Evolutionary conservation across 2,888 invertebrate species (phyloP), one percentile per base, ranked within the genome.

Genomic region (Hartigia nigra): DNA sequence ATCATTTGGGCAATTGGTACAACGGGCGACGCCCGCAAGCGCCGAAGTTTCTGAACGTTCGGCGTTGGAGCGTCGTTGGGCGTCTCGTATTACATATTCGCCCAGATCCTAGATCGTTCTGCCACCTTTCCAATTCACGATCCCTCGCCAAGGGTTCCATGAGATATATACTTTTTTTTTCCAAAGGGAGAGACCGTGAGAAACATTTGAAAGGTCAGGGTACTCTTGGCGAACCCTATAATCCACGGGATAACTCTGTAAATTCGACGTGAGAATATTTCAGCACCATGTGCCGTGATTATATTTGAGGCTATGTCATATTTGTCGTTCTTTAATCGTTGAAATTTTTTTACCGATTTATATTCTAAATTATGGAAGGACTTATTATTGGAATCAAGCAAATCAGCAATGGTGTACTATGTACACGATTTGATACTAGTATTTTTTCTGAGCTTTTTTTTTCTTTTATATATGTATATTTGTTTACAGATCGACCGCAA

Each of bases 401-500:
- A 2, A n/a, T n/a, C n/a, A n/a, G n/a, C n/a, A n/a, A n/a, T n/a
- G n/a, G n/a, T n/a, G n/a, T n/a, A n/a, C n/a, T 55, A 55, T 55
- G 9, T 9, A 9, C 2, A 72, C 12, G 31, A 72, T 31, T 72
- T 72, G 72, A 72, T 72, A 32, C 72, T 34, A n/a, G n/a, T n/a
- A n/a, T n/a, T n/a, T n/a, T n/a, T n/a, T 14, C n/a, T 23, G 1
- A 4, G 2, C 12, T n/a, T 9, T 12, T 72, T 55, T 72, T 72
- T 72, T 72, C 31, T 72, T 9, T 31, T 72, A 12, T 34, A 31
- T 23, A 55, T 55, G 55, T 55, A 55, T 55, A 55, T 55, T 55
- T 55, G 55, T 55, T 55, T 55, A 55, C 55, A 55, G 55, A 23
- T 55, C 55, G 55, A 78, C 83, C 82, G 82, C 85, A 82, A 55